Conservation (phyloP, 2,113 vertebrate species). For the Nematolebias whitei region DNA sequence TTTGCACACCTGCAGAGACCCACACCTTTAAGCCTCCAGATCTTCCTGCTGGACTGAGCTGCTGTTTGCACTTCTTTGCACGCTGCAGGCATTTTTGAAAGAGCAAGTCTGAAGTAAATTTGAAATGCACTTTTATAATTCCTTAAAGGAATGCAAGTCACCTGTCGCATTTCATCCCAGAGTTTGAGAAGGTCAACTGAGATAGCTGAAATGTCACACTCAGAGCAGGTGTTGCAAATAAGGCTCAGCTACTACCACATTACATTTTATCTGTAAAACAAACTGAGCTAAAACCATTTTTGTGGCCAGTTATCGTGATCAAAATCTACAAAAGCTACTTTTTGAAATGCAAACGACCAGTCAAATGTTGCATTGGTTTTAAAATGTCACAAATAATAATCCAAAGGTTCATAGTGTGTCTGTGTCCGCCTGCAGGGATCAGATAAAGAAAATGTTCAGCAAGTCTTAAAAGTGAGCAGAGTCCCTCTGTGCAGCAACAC, state of each 20-base stretch:
- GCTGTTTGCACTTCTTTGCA: background rate
- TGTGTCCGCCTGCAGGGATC: background rate
- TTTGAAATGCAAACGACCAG: background rate
- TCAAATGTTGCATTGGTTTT: too few species aligned
- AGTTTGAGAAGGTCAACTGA: too few species aligned
- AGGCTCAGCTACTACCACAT: too few species aligned
- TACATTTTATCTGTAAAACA: too few species aligned
- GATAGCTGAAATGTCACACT: too few species aligned
- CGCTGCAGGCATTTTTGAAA: background rate
- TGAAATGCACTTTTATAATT: too few species aligned
- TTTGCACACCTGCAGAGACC: constrained; percentile 28
- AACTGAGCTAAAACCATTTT: too few species aligned
- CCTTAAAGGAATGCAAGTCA: background rate
- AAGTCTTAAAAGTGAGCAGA: background rate
- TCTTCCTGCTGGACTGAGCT: constrained; percentile 19
- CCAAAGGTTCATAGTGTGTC: background rate
- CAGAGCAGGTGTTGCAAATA: too few species aligned
- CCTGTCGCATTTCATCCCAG: too few species aligned
- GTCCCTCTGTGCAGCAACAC: background rate
- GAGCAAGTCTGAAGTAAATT: constrained; percentile 13
- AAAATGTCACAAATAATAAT: background rate
- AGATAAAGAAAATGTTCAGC: constrained; percentile 3
- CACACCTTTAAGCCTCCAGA: constrained; percentile 8
- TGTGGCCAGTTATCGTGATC: too few species aligned
- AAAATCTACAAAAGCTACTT: background rate